Base-by-base conservation (phyloP, 2,888 invertebrate genomes). In the Opisthograptis luteolata region DNA sequence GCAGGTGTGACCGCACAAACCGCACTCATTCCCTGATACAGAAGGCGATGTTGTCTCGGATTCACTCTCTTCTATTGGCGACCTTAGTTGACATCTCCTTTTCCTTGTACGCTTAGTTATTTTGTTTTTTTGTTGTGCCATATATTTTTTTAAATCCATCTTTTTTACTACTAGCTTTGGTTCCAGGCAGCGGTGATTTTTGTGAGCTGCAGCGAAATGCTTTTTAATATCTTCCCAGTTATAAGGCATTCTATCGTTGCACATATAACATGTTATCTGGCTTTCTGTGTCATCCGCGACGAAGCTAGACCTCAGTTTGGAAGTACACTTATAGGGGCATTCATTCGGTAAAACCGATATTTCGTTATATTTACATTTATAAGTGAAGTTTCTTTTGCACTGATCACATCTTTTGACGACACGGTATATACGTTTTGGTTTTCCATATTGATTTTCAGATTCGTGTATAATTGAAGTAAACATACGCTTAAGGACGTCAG, bases 321-420 rank as follows among this genome's bases (percentile, higher is more conserved):
- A 58, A 27, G 69, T 51, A 65, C 87, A 87, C 62, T 76, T 79
- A 49, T 70, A 81, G n/a, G 87, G 87, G 46, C 87, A 87, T 56
- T 80, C 72, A 55, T 68, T 81, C 1, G 85, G 84, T 14, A 87
- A 60, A 43, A 63, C 58, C 15, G 68, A 57, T 45, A 87, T 86
- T 41, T 84, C 76, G 42, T 73, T 68, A 59, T 73, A 79, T 48
- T 70, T 73, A 57, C 86, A 86, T 65, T 76, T 79, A 52, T 83
- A 87, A 14, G 77, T 76, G 51, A 86, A 84, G 56, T 72, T 81
- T 58, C 79, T 74, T 44, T 67, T 59, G 66, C 86, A 86, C 51
- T 76, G 78, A 39, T 81, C 80, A 62, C 85, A 84, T 64, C 68
- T 76, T 68, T 85, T 84, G 3, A 81, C 73, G 1, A 84, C 82